Evolutionary conservation across 2,797 vertebrate species (phyloP).

Genomic region (Tiaroga cobitis): DNA sequence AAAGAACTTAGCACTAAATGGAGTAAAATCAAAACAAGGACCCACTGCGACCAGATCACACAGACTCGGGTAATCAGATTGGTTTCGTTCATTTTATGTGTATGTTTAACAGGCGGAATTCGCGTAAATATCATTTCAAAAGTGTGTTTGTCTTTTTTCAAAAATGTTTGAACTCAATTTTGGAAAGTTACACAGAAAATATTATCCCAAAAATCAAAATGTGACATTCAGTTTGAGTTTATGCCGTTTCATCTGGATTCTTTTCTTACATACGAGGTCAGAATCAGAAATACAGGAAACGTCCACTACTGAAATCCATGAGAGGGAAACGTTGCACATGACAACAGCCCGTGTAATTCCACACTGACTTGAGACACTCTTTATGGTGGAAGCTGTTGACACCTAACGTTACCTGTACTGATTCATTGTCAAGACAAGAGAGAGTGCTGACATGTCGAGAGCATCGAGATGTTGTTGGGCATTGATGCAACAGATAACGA

Average conservation of each 20-base stretch:
- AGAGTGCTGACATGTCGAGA: background rate
- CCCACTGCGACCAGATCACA: background rate
- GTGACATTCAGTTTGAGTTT: background rate
- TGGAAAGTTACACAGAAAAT: background rate
- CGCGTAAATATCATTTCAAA: background rate
- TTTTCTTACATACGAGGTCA: background rate
- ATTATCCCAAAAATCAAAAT: background rate
- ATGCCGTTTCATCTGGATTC: background rate
- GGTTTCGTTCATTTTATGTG: background rate
- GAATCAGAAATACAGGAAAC: background rate
- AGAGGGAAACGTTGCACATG: background rate
- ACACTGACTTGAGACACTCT: background rate
- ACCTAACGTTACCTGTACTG: background rate
- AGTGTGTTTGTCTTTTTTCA: too few species aligned
- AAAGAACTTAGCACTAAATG: background rate
- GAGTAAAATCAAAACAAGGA: constrained; percentile 25
- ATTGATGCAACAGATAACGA: background rate
- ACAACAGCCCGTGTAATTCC: constrained; percentile 15
- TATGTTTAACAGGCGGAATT: background rate
- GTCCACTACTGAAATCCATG: background rate
- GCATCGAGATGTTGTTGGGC: too few species aligned
- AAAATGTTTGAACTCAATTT: background rate
- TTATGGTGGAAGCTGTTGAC: background rate
- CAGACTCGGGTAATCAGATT: background rate
- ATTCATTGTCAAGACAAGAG: background rate